Conservation (phyloP, 2,888 invertebrate genomes). For the Lasioglossum villosulum region DNA sequence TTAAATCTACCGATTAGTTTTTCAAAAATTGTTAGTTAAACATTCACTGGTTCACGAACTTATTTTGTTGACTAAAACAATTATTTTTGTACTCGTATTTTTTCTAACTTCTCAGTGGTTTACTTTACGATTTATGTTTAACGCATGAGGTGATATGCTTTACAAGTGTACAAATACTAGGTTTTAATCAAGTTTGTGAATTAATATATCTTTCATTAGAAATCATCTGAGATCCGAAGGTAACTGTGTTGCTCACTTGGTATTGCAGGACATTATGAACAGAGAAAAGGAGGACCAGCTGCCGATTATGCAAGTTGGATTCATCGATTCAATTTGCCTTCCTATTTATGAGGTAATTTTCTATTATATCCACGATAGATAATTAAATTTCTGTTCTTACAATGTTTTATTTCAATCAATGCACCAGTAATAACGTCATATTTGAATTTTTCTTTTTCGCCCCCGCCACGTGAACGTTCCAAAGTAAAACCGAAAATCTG, state of each 20-base stretch:
- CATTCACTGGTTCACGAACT: too few species aligned
- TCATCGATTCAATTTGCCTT: conserved; percentile 97
- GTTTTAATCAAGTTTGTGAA: neutral
- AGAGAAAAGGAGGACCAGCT: conserved; percentile 96
- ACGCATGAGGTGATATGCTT: too few species aligned
- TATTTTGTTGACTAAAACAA: too few species aligned
- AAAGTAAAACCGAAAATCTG: too few species aligned
- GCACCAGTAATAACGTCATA: neutral
- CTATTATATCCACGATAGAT: conserved; percentile 18
- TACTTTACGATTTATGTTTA: too few species aligned
- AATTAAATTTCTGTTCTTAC: neutral
- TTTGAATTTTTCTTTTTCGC: neutral
- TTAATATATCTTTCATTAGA: neutral
- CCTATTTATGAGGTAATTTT: conserved; percentile 94
- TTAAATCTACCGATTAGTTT: neutral
- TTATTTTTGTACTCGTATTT: too few species aligned
- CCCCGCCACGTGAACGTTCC: neutral
- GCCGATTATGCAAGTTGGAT: conserved; percentile 97
- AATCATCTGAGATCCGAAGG: neutral
- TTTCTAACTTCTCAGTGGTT: too few species aligned
- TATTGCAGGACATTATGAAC: conserved; percentile 95
- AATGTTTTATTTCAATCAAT: neutral
- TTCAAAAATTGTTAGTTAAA: too few species aligned
- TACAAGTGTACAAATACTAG: too few species aligned
- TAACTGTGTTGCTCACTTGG: conserved; percentile 22